Base-by-base conservation (phyloP, 2,797 vertebrate genomes). In the Pristis pectinata region DNA sequence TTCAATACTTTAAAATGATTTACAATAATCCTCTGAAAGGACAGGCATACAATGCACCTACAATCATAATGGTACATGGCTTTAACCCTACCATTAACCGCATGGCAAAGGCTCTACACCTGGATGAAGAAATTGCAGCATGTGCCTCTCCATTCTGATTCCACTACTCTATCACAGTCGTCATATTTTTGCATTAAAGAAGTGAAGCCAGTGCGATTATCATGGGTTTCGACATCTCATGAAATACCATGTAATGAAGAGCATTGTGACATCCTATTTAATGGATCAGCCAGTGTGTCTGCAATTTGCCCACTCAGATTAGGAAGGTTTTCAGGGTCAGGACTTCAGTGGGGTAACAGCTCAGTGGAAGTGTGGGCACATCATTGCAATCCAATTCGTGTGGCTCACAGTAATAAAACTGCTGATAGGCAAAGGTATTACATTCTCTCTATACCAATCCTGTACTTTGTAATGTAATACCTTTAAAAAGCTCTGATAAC, bases 261-360 rank as follows among this genome's bases (percentile, higher is more conserved):
- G 67, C 91, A 93, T 37, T 93, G 91, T 93, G 91, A 44, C 91
- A 93, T 93, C 91, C 91, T 70, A 93, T 93, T 93, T 92, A 93
- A 93, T 44, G 64, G 64, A 72, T 93, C 91, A 70, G 61, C 61
- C 64, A 70, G 15, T 93, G 13, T 61, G 61, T 93, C 61, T 70
- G 89, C 89, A 24, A 70, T 61, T 70, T 93, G 89, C 67, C 64
- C 59, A 70, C 37, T 93, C 61, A 67, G 61, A 70, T 93, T 93
- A 70, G 44, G 70, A 74, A 53, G 44, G 70, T 94, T 34, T 70
- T 76, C 27, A 72, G 10, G 94, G 70, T 17, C 70, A 34, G 41
- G 61, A 24, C 61, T 67, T 24, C 61, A 91, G 87, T 67, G 64
- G 34, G 87, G 87, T 64, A 67, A 37, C n/a, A 64, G 59, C 87